Percentiles rank a stretch among this genome's conserved stretches.
These are phyloP conservation scores for Pterobdella sp. DNA, from an alignment of 2,888 invertebrate species.

Conservation along the genomic window DNA sequence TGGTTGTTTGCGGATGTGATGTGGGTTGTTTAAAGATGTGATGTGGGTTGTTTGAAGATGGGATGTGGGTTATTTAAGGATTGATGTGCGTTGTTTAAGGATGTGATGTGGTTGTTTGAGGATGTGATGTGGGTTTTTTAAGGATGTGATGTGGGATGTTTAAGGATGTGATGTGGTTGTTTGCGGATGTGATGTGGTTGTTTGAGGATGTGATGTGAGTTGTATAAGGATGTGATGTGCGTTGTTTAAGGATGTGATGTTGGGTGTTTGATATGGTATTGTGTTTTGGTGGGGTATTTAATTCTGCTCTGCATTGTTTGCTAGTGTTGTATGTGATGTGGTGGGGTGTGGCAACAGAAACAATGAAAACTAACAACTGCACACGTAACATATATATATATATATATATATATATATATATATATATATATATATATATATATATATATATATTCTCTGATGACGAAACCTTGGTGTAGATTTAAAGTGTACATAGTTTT, in stretches of 20 bases:
- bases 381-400: too few species aligned
- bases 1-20: not conserved
- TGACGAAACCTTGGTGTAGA: too few species aligned
- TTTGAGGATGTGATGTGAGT: not conserved
- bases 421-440: too few species aligned
- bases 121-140: too few species aligned
- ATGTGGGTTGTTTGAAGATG: slow-evolving; percentile 91
- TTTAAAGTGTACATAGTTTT: too few species aligned
- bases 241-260: slow-evolving; percentile 67
- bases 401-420: too few species aligned
- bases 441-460: too few species aligned
- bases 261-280: not conserved
- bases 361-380: too few species aligned
- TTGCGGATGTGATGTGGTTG: not conserved
- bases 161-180: too few species aligned
- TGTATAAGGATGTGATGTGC: slow-evolving; percentile 96
- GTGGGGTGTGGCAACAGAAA: too few species aligned
- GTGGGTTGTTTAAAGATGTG: slow-evolving; percentile 59
- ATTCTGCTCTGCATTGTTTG: not conserved
- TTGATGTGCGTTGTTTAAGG: not conserved
- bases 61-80: not conserved
- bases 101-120: not conserved
- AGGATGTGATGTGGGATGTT: too few species aligned
- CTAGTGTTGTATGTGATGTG: not conserved
- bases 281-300: not conserved